These are phyloP conservation scores for Petrocephalus zakoni DNA, from an alignment of 2,113 vertebrate genomes.

Conservation along the genomic window DNA sequence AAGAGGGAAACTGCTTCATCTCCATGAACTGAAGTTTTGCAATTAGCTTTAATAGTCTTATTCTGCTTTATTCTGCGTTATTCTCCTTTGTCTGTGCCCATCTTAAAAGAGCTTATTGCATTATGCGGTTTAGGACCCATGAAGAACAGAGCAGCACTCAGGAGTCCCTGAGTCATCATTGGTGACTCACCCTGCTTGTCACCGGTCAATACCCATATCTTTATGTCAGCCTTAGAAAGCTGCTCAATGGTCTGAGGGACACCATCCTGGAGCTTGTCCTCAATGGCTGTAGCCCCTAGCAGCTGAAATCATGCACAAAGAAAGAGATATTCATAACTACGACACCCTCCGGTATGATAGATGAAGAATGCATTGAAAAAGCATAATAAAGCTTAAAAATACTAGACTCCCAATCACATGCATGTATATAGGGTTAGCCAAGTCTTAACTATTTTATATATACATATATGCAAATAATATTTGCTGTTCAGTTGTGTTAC, in stretches of 20 bases:
- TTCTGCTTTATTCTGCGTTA: background rate
- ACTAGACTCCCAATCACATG: background rate
- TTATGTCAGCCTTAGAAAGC: constrained; percentile 81
- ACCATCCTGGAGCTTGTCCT: constrained; percentile 89
- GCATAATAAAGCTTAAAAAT: background rate
- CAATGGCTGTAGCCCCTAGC: constrained; percentile 84
- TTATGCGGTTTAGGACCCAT: background rate
- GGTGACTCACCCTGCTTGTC: constrained; percentile 85
- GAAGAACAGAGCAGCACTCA: background rate
- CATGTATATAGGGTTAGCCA: background rate
- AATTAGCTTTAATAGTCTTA: background rate
- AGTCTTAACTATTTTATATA: background rate
- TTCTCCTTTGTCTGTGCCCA: background rate
- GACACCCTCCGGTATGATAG: background rate
- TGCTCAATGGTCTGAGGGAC: constrained; percentile 83
- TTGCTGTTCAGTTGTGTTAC: background rate
- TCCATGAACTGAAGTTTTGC: background rate
- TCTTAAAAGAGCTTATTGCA: background rate
- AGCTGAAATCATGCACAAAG: constrained; percentile 54
- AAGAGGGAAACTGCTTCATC: background rate
- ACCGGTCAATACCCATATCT: constrained; percentile 91
- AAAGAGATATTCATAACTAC: background rate
- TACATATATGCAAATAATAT: background rate
- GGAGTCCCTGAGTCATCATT: background rate
- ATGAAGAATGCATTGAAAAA: background rate